These are phyloP conservation scores for Caenorhabditis sinica DNA, from an alignment of 2,888 invertebrate species.

Conservation along the genomic window DNA sequence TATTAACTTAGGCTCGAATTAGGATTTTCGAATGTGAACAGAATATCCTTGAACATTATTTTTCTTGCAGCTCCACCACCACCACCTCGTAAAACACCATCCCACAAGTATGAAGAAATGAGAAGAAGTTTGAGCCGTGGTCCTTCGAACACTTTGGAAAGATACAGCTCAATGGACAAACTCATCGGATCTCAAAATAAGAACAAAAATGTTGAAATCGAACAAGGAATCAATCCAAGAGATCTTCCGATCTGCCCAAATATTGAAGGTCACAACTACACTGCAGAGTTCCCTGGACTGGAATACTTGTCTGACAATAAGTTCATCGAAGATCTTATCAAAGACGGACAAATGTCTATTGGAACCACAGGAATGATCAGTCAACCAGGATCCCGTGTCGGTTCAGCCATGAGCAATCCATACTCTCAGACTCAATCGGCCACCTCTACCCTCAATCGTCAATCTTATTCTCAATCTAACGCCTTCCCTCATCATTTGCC, in stretches of 20 bases:
- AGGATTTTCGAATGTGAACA: not conserved
- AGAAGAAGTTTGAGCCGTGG: slow-evolving; percentile 65
- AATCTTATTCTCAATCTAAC: slow-evolving; percentile 55
- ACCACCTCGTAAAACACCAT: slow-evolving; percentile 54
- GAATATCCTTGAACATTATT: not conserved
- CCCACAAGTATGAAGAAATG: slow-evolving; percentile 61
- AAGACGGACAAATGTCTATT: slow-evolving; percentile 61
- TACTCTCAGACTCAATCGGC: slow-evolving; percentile 48
- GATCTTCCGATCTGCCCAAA: slow-evolving; percentile 65
- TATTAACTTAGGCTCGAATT: not conserved
- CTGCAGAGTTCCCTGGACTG: slow-evolving; percentile 71
- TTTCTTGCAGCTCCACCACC: slow-evolving; percentile 44
- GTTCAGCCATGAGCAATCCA: slow-evolving; percentile 55
- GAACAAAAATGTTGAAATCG: slow-evolving; percentile 44
- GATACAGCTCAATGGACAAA: slow-evolving; percentile 61
- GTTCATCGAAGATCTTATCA: slow-evolving; percentile 67
- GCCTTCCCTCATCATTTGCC: slow-evolving; percentile 52
- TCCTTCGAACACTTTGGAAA: slow-evolving; percentile 49
- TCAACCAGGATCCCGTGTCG: slow-evolving; percentile 62
- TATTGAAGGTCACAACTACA: slow-evolving; percentile 70
- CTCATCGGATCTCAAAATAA: slow-evolving; percentile 44
- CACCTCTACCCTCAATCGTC: slow-evolving; percentile 51
- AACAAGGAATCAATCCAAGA: slow-evolving; percentile 56
- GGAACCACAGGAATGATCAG: slow-evolving; percentile 62
- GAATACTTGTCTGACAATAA: slow-evolving; percentile 69